Evolutionary conservation across 2,113 vertebrate species (phyloP), one percentile per base, ranked within the genome.

Genomic region (Rhineura floridana): DNA sequence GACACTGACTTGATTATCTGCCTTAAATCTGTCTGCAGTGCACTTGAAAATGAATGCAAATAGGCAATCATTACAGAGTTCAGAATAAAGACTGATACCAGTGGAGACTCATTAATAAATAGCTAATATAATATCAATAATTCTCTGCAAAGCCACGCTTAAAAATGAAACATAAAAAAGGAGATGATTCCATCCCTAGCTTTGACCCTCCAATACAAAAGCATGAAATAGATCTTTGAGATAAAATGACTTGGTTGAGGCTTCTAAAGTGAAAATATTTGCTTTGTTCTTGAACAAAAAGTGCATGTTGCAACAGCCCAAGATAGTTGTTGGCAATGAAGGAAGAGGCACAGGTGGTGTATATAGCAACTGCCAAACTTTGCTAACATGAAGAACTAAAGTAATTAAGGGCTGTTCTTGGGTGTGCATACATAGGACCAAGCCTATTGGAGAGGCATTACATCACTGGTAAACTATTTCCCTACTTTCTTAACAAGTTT

Each of bases 401-500:
- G 6, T 30, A 77, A 91, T 48, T n/a, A n/a, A 48, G 19, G 23
- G 79, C 2, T 81, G 28, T 91, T 82, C 33, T 25, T 44, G 9
- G 50, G 11, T 70, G 63, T 65, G 28, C 44, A 44, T 30, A 10
- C 48, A 12, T 30, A 15, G 30, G 23, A 70, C 30, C n/a, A 73
- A 30, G 7, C 36, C 5, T 6, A 86, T 69, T 83, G 80, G 80
- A 8, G 50, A 46, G 83, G 59, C 77, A 88, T 62, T 44, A 36
- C 67, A 90, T 94, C 91, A 89, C 2, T 13, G 91, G 36, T 70
- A 8, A 69, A 93, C 90, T 52, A 76, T 91, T 93, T 88, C 67
- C 78, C 62, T 86, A 28, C 79, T 50, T 28, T 78, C 42, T 87
- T 86, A 42, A 52, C 62, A 65, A 91, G 84, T 2, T 88, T 81